Evolutionary conservation across 2,113 vertebrate genomes (phyloP).

Genomic region (Opisthocomus hoazin): DNA sequence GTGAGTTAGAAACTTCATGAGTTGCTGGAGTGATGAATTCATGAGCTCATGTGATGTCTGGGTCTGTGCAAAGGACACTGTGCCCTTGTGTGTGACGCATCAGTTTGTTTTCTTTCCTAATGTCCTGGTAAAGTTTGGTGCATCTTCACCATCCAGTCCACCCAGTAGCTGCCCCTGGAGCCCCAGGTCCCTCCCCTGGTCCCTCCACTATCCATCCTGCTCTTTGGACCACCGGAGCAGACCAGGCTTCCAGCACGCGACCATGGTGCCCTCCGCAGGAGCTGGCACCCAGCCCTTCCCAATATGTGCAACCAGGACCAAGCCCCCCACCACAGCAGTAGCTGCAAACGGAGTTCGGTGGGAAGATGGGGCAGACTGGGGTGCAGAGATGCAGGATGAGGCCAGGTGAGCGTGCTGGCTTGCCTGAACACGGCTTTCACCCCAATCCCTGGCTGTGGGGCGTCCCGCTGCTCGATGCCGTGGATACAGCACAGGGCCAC

Average conservation of each 20-base stretch:
- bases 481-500: neutral
- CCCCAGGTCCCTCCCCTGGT: neutral
- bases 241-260: neutral
- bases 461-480: neutral
- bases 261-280: neutral
- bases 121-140: neutral
- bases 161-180: neutral
- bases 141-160: neutral
- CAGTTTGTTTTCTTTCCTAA: neutral
- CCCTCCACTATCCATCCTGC: neutral
- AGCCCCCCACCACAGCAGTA: neutral
- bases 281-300: neutral
- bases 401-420: neutral
- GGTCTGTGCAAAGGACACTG: rapidly evolving
- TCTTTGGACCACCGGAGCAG: neutral
- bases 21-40: neutral
- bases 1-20: neutral
- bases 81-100: neutral
- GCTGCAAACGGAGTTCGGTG: neutral
- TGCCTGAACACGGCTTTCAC: neutral
- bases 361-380: neutral
- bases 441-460: rapidly evolving
- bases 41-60: rapidly evolving
- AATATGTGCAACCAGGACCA: rapidly evolving
- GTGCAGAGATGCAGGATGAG: neutral